Conservation (phyloP, 2,113 vertebrate species). For the Stigmatopora argus region DNA sequence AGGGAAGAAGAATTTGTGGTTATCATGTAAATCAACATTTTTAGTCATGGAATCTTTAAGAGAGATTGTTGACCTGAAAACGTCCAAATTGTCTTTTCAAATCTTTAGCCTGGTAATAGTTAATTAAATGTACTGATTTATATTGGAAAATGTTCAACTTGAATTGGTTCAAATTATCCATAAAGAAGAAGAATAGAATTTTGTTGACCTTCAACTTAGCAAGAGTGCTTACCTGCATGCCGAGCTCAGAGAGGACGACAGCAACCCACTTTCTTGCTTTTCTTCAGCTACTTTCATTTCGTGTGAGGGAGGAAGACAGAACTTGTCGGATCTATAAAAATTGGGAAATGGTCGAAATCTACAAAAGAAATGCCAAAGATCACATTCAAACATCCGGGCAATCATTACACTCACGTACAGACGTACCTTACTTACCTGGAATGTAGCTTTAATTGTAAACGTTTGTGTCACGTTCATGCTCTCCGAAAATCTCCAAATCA, state of each 20-base stretch:
- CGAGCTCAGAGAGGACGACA: not conserved
- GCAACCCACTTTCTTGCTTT: not conserved
- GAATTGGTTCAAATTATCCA: not conserved
- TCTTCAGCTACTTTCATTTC: conserved; percentile 21
- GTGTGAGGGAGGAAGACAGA: not conserved
- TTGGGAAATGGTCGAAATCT: not conserved
- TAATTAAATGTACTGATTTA: no score
- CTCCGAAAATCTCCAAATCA: not conserved
- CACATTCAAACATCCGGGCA: conserved; percentile 7
- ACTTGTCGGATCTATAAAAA: not conserved
- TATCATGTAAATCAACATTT: not conserved
- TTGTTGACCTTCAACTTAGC: no score
- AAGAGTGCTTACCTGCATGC: conserved; percentile 18
- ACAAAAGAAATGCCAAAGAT: not conserved
- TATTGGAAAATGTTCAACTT: not conserved
- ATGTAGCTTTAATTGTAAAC: conserved; percentile 4
- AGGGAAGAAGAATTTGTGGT: not conserved
- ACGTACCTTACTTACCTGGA: conserved; percentile 6
- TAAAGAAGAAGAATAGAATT: not conserved
- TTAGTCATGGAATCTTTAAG: not conserved
- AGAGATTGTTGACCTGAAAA: no score
- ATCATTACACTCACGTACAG: conserved; percentile 9
- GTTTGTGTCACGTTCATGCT: not conserved
- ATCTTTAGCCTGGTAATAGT: no score
- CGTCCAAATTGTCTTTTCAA: no score